phyloP scores from a whole-genome alignment of 1,140 invertebrate genomes.

The Hylaeus volcanicus region DNA sequence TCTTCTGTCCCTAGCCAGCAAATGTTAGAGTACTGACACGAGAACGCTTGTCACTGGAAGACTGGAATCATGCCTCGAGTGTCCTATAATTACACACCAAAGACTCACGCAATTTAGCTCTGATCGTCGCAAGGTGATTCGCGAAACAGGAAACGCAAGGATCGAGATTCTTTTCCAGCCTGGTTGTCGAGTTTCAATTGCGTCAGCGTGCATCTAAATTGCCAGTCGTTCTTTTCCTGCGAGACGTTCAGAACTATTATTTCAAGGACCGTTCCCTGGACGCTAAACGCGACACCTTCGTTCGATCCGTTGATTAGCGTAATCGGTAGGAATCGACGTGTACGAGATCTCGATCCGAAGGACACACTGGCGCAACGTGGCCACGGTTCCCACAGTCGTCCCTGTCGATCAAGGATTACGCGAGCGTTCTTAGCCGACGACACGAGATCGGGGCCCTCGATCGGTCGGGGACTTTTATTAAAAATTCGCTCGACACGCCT shows the following conservation, averaged over 20 bases:
- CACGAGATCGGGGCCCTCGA: constrained; percentile 9
- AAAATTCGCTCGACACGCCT: constrained; percentile 30
- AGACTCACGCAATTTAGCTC: too few species aligned
- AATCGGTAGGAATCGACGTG: neutral
- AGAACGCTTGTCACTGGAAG: too few species aligned
- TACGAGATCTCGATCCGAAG: neutral
- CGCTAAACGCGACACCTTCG: neutral
- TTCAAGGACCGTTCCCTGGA: neutral
- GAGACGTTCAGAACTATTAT: neutral
- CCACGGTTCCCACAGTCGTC: constrained; percentile 13
- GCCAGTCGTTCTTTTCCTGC: too few species aligned
- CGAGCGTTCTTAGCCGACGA: neutral
- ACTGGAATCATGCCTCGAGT: too few species aligned
- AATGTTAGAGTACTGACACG: too few species aligned
- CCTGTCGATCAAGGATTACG: constrained; percentile 26
- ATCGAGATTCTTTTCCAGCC: neutral
- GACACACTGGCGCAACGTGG: neutral
- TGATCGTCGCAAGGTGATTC: too few species aligned
- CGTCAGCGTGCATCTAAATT: neutral
- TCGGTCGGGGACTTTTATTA: constrained; percentile 40
- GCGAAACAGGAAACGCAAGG: neutral
- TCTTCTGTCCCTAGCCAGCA: too few species aligned
- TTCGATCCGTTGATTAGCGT: neutral
- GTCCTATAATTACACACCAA: too few species aligned
- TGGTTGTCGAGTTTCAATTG: constrained; percentile 20